phyloP scores from a whole-genome alignment of 2,113 vertebrate genomes.

The Trochalopteron elliotii region DNA sequence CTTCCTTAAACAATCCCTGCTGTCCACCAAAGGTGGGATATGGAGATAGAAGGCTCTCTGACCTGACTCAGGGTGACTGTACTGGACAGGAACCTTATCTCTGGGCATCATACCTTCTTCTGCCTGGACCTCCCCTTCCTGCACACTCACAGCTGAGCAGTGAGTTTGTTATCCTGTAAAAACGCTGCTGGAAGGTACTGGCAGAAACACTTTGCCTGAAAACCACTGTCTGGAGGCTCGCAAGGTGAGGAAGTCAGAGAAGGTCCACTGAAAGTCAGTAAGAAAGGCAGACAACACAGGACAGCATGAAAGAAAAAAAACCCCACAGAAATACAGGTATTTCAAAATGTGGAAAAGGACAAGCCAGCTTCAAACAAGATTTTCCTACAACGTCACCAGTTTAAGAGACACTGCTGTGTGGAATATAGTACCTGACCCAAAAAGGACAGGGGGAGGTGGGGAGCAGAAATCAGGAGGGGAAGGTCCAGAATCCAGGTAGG shows the following conservation, averaged over 20 bases:
- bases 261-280: background rate
- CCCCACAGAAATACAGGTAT: background rate
- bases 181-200: background rate
- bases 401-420: background rate
- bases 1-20: background rate
- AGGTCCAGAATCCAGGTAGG: background rate
- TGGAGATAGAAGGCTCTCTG: background rate
- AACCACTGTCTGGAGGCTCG: background rate
- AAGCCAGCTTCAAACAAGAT: background rate
- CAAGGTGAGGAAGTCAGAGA: background rate
- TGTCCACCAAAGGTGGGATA: background rate
- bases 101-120: background rate
- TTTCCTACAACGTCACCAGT: background rate
- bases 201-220: background rate
- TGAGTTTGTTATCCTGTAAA: accelerated
- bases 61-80: background rate
- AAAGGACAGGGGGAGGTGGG: background rate
- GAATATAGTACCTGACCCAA: background rate
- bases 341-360: background rate
- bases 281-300: background rate
- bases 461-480: background rate
- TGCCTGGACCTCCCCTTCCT: background rate
- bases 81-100: background rate
- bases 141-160: background rate
- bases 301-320: background rate